Evolutionary conservation across 2,888 invertebrate species (phyloP), one percentile per base, ranked within the genome.

Genomic region (Drosophila mimetica): DNA sequence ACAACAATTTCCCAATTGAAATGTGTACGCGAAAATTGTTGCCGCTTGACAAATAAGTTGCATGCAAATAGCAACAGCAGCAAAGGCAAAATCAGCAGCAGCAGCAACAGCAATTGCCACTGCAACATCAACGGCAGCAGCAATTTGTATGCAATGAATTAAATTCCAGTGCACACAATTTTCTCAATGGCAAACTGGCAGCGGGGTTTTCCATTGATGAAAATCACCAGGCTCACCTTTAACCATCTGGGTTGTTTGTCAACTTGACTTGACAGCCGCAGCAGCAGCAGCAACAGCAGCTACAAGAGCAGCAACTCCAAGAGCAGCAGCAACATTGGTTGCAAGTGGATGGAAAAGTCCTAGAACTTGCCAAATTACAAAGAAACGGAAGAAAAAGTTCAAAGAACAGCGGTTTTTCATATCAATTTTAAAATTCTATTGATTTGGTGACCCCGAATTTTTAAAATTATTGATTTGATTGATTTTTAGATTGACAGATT

Each of bases 1-100:
- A 85, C 30, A 75, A 71, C 82, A 82, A 85, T 83, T 88, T 86
- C 80, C 71, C 83, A 88, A 86, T 86, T 86, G 75, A 82, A 88
- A 82, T 76, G 79, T 76, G 71, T 87, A 76, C 79, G 76, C 66
- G 67, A 78, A 83, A 82, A 83, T 83, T 86, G 83, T 77, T 74
- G 86, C 65, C 71, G 59, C 50, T 82, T 86, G 81, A 81, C 77
- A 81, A 81, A 89, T 83, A 81, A 76, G 80, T 88, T 88, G 84
- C 82, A 89, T 88, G 88, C 84, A 88, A 88, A 84, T 85, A 74
- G 70, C 57, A 50, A 18, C 32, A 47, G 28, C 52, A 59, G 39
- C 51, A 47, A 54, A 51, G 13, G n/a, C n/a, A n/a, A n/a, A n/a
- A n/a, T n/a, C n/a, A 65, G 18, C 55, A 70, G 37, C 58, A 50